Evolutionary conservation across 2,888 invertebrate species (phyloP).

Genomic region (Darwinula stevensoni): DNA sequence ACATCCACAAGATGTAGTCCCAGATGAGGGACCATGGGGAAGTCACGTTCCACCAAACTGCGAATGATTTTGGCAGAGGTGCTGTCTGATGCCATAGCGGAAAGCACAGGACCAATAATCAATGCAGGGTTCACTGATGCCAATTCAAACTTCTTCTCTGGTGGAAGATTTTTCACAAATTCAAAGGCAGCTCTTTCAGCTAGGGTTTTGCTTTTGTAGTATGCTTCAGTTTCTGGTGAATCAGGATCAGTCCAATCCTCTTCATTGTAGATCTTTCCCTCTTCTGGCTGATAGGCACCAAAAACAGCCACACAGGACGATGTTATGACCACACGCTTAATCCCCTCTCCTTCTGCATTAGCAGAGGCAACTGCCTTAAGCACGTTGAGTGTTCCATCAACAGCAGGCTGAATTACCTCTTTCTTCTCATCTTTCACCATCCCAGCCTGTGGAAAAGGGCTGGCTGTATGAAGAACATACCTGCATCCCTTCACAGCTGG

Average conservation of each 20-base stretch:
- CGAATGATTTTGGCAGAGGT: constrained; percentile 10
- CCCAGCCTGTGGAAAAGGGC: constrained; percentile 13
- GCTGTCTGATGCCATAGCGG: constrained; percentile 10
- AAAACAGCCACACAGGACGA: constrained; percentile 19
- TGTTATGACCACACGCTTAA: constrained; percentile 22
- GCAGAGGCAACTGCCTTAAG: constrained; percentile 18
- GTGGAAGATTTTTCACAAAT: constrained; percentile 19
- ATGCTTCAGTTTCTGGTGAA: constrained; percentile 13
- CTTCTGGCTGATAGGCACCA: constrained; percentile 6
- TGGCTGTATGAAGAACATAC: constrained; percentile 20
- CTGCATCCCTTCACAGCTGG: constrained; percentile 18
- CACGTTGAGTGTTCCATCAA: constrained; percentile 20
- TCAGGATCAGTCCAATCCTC: constrained; percentile 18
- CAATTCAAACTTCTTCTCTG: constrained; percentile 19
- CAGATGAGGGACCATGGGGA: constrained; percentile 17
- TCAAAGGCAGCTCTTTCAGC: constrained; percentile 25
- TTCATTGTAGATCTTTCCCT: constrained; percentile 14
- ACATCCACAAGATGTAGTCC: constrained; percentile 21
- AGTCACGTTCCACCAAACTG: constrained; percentile 14
- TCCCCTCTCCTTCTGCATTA: no score
- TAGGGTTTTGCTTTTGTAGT: constrained; percentile 19
- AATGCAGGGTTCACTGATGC: constrained; percentile 21
- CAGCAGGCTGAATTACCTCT: constrained; percentile 18
- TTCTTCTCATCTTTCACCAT: constrained; percentile 13
- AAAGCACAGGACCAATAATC: constrained; percentile 20